phyloP scores from a whole-genome alignment of 2,113 vertebrate genomes.

The Phaethornis superciliosus region DNA sequence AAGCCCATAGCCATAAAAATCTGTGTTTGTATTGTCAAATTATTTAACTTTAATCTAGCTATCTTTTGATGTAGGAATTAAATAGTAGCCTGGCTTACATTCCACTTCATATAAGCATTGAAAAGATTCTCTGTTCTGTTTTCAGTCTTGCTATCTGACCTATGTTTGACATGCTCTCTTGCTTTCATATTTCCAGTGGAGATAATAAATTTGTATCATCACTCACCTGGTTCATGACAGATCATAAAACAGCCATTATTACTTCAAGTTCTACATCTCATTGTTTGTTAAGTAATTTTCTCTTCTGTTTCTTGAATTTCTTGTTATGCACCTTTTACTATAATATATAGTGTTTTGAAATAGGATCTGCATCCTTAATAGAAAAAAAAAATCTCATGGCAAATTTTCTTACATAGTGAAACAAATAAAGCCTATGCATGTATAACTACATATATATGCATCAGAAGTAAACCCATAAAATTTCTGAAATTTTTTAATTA shows the following conservation, averaged over 20 bases:
- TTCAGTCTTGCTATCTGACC: neutral
- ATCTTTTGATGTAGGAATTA: neutral
- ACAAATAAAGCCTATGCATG: neutral
- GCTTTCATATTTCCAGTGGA: neutral
- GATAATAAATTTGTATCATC: neutral
- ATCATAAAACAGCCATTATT: neutral
- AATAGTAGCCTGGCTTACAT: neutral
- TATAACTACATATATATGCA: neutral
- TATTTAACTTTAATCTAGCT: neutral
- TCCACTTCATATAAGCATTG: neutral
- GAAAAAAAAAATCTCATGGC: neutral
- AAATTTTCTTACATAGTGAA: neutral
- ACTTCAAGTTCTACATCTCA: neutral
- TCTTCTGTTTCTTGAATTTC: neutral
- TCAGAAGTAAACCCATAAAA: neutral
- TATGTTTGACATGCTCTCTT: neutral
- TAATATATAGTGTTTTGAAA: neutral
- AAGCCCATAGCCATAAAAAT: neutral
- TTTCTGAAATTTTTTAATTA: neutral
- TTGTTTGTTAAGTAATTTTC: neutral
- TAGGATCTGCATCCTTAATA: neutral
- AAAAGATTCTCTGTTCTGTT: neutral
- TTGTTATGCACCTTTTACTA: neutral
- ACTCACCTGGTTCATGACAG: neutral
- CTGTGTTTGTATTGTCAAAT: neutral